Conservation (phyloP, 2,888 invertebrate species). For the Lepidocyrtoides sp. region DNA sequence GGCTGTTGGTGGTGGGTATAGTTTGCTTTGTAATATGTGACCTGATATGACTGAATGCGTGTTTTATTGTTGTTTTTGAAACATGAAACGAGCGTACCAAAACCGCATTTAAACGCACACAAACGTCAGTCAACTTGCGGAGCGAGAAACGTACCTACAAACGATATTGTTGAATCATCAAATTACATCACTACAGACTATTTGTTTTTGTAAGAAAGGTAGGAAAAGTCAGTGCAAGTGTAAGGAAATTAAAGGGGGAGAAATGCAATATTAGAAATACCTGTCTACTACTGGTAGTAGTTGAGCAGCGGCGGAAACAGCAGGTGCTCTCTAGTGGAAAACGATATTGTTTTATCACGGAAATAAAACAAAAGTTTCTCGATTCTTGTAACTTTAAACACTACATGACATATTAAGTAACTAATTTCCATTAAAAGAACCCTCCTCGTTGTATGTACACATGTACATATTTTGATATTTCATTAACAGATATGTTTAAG, state of each 20-base stretch:
- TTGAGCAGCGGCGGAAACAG: not conserved
- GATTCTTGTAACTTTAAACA: not conserved
- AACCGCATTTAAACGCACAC: not conserved
- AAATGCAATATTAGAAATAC: not conserved
- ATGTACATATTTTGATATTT: no score
- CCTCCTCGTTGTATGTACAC: no score
- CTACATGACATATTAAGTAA: no score
- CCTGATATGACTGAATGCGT: slow-evolving; percentile 18
- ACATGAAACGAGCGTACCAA: slow-evolving; percentile 52
- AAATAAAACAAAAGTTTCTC: not conserved
- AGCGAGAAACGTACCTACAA: not conserved
- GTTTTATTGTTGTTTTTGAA: slow-evolving; percentile 48
- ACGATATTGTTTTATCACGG: not conserved
- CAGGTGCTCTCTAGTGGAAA: not conserved
- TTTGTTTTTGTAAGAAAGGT: slow-evolving; percentile 48
- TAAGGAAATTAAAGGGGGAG: not conserved
- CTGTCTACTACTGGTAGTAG: not conserved
- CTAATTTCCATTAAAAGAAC: no score
- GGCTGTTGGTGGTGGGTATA: not conserved
- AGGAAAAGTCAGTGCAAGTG: not conserved
- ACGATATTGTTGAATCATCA: not conserved
- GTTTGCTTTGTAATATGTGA: not conserved
- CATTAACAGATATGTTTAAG: no score
- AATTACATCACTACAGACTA: not conserved
- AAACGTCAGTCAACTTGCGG: slow-evolving; percentile 48